Conservation (phyloP, 2,113 vertebrate genomes). For the Felis chaus region DNA sequence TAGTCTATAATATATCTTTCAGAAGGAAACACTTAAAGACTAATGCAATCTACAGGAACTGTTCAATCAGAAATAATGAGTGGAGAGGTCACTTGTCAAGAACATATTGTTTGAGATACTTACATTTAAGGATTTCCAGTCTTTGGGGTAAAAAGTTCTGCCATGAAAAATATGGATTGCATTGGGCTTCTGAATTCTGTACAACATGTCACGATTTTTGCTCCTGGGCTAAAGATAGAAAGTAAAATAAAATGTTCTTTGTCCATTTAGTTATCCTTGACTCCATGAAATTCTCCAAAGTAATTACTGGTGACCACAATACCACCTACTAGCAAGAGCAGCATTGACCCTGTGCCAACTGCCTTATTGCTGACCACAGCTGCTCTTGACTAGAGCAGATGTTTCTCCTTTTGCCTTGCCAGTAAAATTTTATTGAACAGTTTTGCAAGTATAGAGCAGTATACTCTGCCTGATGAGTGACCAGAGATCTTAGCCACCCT, state of each 20-base stretch:
- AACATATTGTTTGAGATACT: slow-evolving; percentile 65
- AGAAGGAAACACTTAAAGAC: slow-evolving; percentile 72
- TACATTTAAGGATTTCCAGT: slow-evolving; percentile 50
- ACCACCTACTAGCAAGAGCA: slow-evolving; percentile 77
- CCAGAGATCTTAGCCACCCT: background rate
- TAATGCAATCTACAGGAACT: slow-evolving; percentile 79
- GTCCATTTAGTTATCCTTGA: slow-evolving; percentile 67
- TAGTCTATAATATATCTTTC: slow-evolving; percentile 64
- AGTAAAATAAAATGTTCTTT: slow-evolving; percentile 73
- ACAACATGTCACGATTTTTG: background rate
- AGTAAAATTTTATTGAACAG: slow-evolving; percentile 77
- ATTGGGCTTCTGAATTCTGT: slow-evolving; percentile 57
- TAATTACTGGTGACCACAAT: slow-evolving; percentile 75
- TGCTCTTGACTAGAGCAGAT: slow-evolving; percentile 76
- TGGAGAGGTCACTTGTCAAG: slow-evolving; percentile 64
- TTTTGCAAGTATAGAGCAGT: slow-evolving; percentile 65
- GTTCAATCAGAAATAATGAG: slow-evolving; percentile 73
- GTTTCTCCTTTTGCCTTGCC: slow-evolving; percentile 79
- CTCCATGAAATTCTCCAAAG: slow-evolving; percentile 66
- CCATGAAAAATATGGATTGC: slow-evolving; percentile 29
- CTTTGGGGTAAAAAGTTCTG: slow-evolving; percentile 58
- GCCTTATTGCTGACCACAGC: slow-evolving; percentile 75
- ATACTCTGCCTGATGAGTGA: slow-evolving; percentile 60
- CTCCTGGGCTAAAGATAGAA: slow-evolving; percentile 66
- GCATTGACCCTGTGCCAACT: slow-evolving; percentile 67